Evolutionary conservation across 2,113 vertebrate genomes (phyloP), one percentile per base, ranked within the genome.

Genomic region (Pontoporia blainvillei): DNA sequence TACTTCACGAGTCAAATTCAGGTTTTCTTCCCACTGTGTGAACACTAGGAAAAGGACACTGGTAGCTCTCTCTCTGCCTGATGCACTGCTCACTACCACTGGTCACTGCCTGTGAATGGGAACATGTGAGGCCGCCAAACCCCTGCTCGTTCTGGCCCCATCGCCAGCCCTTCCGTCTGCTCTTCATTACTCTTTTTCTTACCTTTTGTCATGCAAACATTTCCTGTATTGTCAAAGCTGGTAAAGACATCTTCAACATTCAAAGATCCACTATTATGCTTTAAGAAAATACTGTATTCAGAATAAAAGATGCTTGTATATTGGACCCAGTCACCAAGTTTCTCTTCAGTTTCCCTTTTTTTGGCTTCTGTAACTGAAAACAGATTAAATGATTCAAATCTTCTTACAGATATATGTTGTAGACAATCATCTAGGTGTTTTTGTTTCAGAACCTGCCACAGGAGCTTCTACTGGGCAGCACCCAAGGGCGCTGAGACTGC

Each of bases 341-440:
- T 99, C 76, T 99, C 98, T 95, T 99, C 98, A 1, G 92, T 90
- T 36, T 98, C 97, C 73, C 96, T 92, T 82, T 98, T 76, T 52
- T 97, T 73, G 49, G 96, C 97, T 75, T 98, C 98, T 92, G 98
- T 98, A 97, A 99, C 97, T 93, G 98, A 99, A 98, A 99, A 99
- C 91, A 99, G 99, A 98, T 98, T 98, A 98, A 99, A 99, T 0
- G 99, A 99, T 91, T 99, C 98, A 49, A 99, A 99, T 97, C 99
- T 99, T 97, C 99, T 99, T 41, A 99, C 98, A 84, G 99, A 99
- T 73, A 99, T 98, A 97, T 99, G 99, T 85, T 99, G 99, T 96
- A 99, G 98, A 96, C 99, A 98, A 97, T 98, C 98, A 97, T 99
- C 99, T 95, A 99, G 92, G 90, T 99, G 98, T 95, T 99, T 99